Evolutionary conservation across 1,140 invertebrate species (phyloP).

Genomic region (Pogonus chalceus): DNA sequence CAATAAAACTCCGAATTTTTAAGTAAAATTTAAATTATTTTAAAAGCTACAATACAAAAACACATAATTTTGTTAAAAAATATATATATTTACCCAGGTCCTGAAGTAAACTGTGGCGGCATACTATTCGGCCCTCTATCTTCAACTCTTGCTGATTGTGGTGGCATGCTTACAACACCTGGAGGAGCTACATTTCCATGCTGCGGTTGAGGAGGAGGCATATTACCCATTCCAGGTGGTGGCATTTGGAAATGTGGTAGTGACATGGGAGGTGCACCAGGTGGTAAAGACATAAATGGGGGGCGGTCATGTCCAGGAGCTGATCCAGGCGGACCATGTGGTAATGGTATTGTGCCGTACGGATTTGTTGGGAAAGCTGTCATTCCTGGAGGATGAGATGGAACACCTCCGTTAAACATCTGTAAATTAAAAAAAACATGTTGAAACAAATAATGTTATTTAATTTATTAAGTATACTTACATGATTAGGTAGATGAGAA

Average conservation of each 20-base stretch:
- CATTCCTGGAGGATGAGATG: not conserved
- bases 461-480: not conserved
- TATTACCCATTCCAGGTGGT: not conserved
- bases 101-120: not conserved
- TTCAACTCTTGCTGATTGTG: not conserved
- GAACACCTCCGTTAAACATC: not conserved
- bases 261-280: not conserved
- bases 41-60: not conserved
- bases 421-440: not conserved
- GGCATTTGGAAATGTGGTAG: not conserved
- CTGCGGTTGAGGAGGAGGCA: too few species aligned
- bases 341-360: not conserved
- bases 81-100: not conserved
- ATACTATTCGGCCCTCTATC: not conserved
- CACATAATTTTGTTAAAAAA: not conserved
- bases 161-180: not conserved
- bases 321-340: too few species aligned
- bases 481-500: constrained; percentile 1
- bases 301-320: not conserved
- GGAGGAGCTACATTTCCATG: not conserved
- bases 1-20: too few species aligned
- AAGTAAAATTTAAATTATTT: too few species aligned
- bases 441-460: not conserved
- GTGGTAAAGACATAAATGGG: not conserved
- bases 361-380: not conserved